Conservation (phyloP, 2,888 invertebrate species). For the Hedychridium roseum region DNA sequence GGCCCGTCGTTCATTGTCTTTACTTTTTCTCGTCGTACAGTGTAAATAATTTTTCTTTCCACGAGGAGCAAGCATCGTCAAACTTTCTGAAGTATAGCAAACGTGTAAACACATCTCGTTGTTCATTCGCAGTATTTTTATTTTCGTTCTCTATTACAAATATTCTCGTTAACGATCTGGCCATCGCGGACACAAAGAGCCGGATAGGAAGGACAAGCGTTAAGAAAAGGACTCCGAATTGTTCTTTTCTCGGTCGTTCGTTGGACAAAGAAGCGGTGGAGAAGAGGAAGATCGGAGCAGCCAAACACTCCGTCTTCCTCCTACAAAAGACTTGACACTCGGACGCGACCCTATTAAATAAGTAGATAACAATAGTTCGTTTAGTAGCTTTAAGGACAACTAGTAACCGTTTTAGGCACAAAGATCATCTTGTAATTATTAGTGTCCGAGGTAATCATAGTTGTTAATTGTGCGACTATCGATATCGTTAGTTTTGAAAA, state of each 20-base stretch:
- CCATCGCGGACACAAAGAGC: constrained; percentile 25
- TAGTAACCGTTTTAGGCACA: constrained; percentile 22
- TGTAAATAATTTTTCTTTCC: constrained; percentile 46
- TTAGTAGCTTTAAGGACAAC: constrained; percentile 29
- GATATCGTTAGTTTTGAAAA: constrained; percentile 25
- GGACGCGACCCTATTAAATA: constrained; percentile 25
- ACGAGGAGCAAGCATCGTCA: constrained; percentile 46
- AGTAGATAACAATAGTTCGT: constrained; percentile 21
- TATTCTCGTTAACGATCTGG: constrained; percentile 15
- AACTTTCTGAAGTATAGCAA: constrained; percentile 28
- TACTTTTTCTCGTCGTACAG: constrained; percentile 16
- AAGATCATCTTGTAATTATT: too few species aligned
- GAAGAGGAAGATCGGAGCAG: constrained; percentile 1
- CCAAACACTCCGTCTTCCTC: constrained; percentile 1
- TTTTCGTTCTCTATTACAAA: constrained; percentile 7
- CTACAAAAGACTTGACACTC: constrained; percentile 27
- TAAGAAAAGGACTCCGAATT: background rate
- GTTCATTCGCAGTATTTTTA: constrained; percentile 26
- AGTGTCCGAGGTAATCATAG: too few species aligned
- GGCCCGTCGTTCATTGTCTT: constrained; percentile 13
- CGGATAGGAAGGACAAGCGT: constrained; percentile 8
- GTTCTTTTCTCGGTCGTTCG: constrained; percentile 1
- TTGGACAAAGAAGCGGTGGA: constrained; percentile 13
- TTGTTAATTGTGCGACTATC: constrained; percentile 9
- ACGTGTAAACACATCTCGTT: constrained; percentile 36